Evolutionary conservation across 2,888 invertebrate species (phyloP), one percentile per base, ranked within the genome.

Genomic region (Tricholauxania praeusta): DNA sequence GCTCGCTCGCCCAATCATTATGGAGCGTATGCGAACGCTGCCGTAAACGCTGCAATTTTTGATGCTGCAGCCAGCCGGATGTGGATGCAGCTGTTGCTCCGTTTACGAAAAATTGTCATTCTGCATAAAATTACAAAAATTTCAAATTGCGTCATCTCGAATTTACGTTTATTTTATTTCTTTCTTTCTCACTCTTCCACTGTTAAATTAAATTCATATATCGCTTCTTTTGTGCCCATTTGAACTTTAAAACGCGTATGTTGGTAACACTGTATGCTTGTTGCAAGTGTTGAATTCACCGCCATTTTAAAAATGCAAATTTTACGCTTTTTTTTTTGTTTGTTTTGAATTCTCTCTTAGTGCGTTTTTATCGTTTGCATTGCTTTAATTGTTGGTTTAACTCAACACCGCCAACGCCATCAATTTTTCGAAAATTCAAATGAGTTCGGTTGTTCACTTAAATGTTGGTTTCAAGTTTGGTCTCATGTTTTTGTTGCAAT

Each of bases 231-330:
- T 66, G 52, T 39, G 39, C 15, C 12, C 67, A 17, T 48, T 15
- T 49, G 28, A 22, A 17, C 49, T 57, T 15, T 19, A 22, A 15
- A 14, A 19, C 22, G 47, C 32, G 32, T 59, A 59, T 28, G 68
- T 59, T 6, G 19, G 67, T 48, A 22, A 28, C 57, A 22, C 57
- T 62, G 47, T 39, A 39, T 48, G 48, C 14, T 52, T 55, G 28
- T 39, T 47, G 51, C 17, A 17, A 53, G 62, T 19, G 63, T 32
- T 39, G 39, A 39, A 39, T 39, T 39, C 39, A 10, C 39, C 19
- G 70, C 62, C 63, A 63, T 52, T 63, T 62, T 63, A 8, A 53
- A 70, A 63, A 53, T 70, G 70, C 62, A 63, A 57, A 70, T 63
- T 53, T 39, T 53, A 19, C 15, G 14, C 12, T 7, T 70, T 53